Conservation (phyloP, 2,113 vertebrate species). For the Stegastes partitus region DNA sequence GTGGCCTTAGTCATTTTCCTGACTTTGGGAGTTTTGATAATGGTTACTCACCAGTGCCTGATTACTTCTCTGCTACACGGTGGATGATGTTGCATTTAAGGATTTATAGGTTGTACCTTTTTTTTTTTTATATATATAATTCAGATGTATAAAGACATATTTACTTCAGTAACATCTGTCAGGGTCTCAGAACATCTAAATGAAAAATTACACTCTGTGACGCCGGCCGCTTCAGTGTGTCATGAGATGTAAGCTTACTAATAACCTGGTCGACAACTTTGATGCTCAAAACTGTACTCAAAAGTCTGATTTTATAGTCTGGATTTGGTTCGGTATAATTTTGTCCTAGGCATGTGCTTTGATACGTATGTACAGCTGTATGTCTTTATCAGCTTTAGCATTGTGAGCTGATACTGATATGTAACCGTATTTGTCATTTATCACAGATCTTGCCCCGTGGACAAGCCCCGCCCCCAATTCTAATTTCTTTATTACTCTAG, state of each 20-base stretch:
- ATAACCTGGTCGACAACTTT: slow-evolving; percentile 44
- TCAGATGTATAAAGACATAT: slow-evolving; percentile 61
- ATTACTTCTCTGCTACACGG: slow-evolving; percentile 66
- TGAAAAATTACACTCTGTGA: slow-evolving; percentile 46
- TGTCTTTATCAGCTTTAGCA: slow-evolving; percentile 56
- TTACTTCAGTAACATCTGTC: slow-evolving; percentile 60
- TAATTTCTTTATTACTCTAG: slow-evolving; percentile 39
- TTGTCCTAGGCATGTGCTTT: slow-evolving; percentile 69
- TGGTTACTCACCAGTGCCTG: slow-evolving; percentile 86
- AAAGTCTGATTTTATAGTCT: slow-evolving; percentile 40
- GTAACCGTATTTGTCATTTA: slow-evolving; percentile 72
- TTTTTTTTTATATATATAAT: slow-evolving; percentile 68
- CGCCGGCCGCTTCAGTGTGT: slow-evolving; percentile 43
- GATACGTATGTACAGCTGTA: slow-evolving; percentile 67
- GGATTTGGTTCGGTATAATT: slow-evolving; percentile 61
- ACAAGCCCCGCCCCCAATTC: slow-evolving; percentile 31
- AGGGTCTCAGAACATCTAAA: slow-evolving; percentile 46
- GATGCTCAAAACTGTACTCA: slow-evolving; percentile 55
- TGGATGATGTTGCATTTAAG: slow-evolving; percentile 69
- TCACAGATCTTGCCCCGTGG: slow-evolving; percentile 38
- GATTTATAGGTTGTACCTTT: slow-evolving; percentile 67
- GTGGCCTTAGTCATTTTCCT: slow-evolving; percentile 83
- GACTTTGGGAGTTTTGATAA: slow-evolving; percentile 72
- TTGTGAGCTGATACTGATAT: slow-evolving; percentile 62
- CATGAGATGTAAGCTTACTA: slow-evolving; percentile 52